Conservation (phyloP, 2,888 invertebrate species). For the Spilosoma lubricipeda region DNA sequence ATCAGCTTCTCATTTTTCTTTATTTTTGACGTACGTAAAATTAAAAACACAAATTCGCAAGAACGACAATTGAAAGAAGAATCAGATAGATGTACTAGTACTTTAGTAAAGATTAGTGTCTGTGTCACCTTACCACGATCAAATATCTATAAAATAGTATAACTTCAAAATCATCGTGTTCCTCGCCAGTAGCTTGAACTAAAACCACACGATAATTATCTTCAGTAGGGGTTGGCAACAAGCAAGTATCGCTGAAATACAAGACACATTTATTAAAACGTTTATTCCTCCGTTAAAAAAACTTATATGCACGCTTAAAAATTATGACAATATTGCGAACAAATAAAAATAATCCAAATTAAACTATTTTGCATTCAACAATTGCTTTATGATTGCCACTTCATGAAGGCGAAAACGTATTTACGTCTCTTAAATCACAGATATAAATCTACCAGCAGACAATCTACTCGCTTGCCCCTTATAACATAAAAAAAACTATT, state of each 20-base stretch:
- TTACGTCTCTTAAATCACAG: no score
- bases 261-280: neutral
- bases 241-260: neutral
- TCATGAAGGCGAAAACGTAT: no score
- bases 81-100: neutral
- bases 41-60: no score
- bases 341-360: no score
- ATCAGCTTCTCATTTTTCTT: no score
- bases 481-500: neutral
- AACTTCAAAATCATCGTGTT: slow-evolving; percentile 13
- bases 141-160: slow-evolving; percentile 5
- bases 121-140: neutral
- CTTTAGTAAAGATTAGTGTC: neutral
- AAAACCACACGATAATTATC: slow-evolving; percentile 15
- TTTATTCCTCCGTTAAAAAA: no score
- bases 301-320: no score
- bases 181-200: neutral
- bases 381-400: no score
- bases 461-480: neutral
- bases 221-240: slow-evolving; percentile 2
- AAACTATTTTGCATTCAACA: no score
- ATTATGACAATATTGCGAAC: neutral
- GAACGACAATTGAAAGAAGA: neutral
- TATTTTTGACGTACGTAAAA: no score
- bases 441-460: no score